Evolutionary conservation across 1,140 invertebrate species (phyloP), one percentile per base, ranked within the genome.

Genomic region (Drosophila gunungcola): DNA sequence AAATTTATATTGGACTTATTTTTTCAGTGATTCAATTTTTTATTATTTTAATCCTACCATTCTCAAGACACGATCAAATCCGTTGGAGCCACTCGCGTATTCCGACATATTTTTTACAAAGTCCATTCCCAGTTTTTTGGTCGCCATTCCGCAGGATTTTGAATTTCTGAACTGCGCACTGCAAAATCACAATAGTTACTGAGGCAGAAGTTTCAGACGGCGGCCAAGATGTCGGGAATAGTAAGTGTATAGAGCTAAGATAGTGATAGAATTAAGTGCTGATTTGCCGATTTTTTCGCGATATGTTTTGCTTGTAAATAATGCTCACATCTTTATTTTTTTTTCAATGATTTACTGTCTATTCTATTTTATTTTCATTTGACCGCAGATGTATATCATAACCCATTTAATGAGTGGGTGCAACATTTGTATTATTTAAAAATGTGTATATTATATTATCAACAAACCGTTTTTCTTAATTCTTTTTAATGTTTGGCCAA

Each of bases 61-160:
- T 70, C 93, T 92, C 25, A 94, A 76, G 53, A 93, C 92, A 10
- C 80, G 80, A 49, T 93, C 94, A 69, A 93, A 94, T 45, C 91
- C 84, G 34, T 92, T 90, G 0, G 72, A 25, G 16, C 91, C 90
- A 3, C 57, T 41, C 1, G 91, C 43, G 52, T 29, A 80, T 21
- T 93, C 76, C 7, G 92, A 78, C 3, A 93, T 11, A 12, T 72
- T 36, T 74, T 92, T 93, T 2, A 93, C 49, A 16, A 93, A 53
- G 49, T 92, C 90, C 5, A 91, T 56, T 25, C 88, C 91, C 25
- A 78, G 73, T 62, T 94, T 94, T 21, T 76, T 70, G n/a, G 67
- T 49, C 2, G 90, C 75, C 92, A 92, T 92, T 62, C 36, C 57
- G n/a, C 9, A 48, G 36, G 29, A 45, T 36, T 2, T 46, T 29